Evolutionary conservation across 2,113 vertebrate genomes (phyloP), one percentile per base, ranked within the genome.

Genomic region (Montifringilla adamsi): DNA sequence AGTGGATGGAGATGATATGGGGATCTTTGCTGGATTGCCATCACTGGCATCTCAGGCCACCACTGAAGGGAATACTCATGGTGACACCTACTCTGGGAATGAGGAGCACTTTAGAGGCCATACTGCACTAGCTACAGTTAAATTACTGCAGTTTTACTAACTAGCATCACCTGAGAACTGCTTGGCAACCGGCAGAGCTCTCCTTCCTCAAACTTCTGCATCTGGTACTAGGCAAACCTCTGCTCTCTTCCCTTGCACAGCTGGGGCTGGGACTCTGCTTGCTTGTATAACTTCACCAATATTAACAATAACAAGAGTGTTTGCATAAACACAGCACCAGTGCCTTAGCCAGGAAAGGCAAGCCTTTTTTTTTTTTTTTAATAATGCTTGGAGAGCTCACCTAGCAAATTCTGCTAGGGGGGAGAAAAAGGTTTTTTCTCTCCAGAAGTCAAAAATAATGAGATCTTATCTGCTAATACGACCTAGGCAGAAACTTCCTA

Each of bases 241-340:
- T 9, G 8, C 68, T 83, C 79, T 78, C 78, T 47, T 68, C 41
- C 53, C 19, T 30, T 60, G 44, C 76, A 90, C 90, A 96, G 90
- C 90, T 92, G 83, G 83, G 52, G 35, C 86, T 89, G 90, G 76
- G 95, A 94, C 86, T 84, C 93, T 59, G 60, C 69, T 93, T 92
- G 90, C 85, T 93, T 87, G 94, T 92, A 88, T 60, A 96, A 93
- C 66, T 93, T 70, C 80, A 72, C 64, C 80, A 81, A n/a, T 87
- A 95, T 81, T 90, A 93, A 93, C 88, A 93, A 88, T 77, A 93
- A 91, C 68, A 86, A 63, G 55, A 73, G 41, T 68, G 83, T 89
- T 95, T 92, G 90, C 66, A 88, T 84, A 95, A 96, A 96, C 90
- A 94, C 37, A 92, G 37, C 37, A 47, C 33, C 41, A 30, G 56